phyloP scores from a whole-genome alignment of 2,113 vertebrate species.

The Rhinichthys klamathensis region DNA sequence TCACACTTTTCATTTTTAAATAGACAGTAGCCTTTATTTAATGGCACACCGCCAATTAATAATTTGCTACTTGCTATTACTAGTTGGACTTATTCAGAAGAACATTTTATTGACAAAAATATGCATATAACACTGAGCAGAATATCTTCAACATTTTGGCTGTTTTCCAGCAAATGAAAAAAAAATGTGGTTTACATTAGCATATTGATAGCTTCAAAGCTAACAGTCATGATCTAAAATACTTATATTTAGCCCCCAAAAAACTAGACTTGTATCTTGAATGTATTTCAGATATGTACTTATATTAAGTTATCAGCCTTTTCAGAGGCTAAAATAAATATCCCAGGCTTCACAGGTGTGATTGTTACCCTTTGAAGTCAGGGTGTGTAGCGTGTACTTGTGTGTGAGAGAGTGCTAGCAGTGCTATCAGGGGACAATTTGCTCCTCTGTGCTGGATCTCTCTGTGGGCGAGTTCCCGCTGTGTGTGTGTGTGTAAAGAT shows the following conservation, averaged over 20 bases:
- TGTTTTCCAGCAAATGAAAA: not conserved
- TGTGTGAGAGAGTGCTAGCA: not conserved
- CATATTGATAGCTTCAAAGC: not conserved
- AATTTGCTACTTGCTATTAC: not conserved
- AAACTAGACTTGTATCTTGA: not conserved
- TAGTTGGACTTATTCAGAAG: not conserved
- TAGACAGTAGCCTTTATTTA: not conserved
- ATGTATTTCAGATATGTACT: not conserved
- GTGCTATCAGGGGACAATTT: conserved; percentile 24
- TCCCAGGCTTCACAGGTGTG: not conserved
- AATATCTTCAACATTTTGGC: not conserved
- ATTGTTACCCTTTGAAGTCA: not conserved
- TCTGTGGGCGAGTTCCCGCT: not conserved
- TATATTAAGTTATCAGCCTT: not conserved
- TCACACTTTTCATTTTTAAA: not conserved
- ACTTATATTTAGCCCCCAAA: not conserved
- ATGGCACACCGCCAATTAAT: not conserved
- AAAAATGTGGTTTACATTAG: too few relatives aligned
- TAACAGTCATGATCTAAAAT: not conserved
- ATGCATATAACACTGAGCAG: not conserved
- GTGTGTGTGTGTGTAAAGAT: conserved; percentile 8
- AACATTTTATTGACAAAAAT: not conserved
- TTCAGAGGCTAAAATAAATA: not conserved
- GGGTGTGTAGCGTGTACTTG: too few relatives aligned
- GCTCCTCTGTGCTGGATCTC: conserved; percentile 29